Percentiles rank a stretch among this genome's conserved stretches.
phyloP scores from a whole-genome alignment of 2,888 invertebrate species.

The Spilarctia lutea region DNA sequence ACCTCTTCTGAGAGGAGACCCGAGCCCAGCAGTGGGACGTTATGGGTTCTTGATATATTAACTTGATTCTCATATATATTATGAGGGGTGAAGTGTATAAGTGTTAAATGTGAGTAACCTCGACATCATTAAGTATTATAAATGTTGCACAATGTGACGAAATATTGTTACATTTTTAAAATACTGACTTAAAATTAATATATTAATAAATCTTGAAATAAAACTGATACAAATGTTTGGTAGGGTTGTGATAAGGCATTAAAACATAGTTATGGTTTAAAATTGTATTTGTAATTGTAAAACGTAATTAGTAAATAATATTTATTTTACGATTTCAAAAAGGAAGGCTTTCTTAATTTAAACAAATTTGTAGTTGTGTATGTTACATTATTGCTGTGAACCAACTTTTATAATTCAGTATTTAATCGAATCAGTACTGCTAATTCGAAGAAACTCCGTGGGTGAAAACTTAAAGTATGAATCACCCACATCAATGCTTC shows the following conservation, averaged over 20 bases:
- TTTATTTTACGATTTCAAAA: background rate
- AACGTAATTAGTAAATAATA: background rate
- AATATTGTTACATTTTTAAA: background rate
- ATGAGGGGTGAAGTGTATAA: background rate
- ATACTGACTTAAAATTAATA: background rate
- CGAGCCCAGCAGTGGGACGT: too few species aligned
- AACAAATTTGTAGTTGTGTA: background rate
- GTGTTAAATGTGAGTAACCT: background rate
- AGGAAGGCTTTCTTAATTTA: background rate
- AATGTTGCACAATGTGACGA: background rate
- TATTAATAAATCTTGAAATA: background rate
- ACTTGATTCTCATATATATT: background rate
- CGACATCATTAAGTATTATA: background rate
- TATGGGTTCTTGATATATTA: too few species aligned
- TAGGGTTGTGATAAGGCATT: background rate
- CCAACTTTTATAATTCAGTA: background rate
- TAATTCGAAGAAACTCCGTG: background rate
- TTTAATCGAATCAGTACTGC: background rate
- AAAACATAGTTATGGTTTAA: background rate
- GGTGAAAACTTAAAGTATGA: background rate
- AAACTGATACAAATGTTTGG: background rate
- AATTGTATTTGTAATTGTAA: background rate
- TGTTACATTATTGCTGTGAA: background rate
- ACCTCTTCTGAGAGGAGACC: too few species aligned
- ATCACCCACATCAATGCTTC: background rate